These are phyloP conservation scores for Eueremaeus valkanovi DNA, from an alignment of 2,888 invertebrate genomes.

Conservation along the genomic window DNA sequence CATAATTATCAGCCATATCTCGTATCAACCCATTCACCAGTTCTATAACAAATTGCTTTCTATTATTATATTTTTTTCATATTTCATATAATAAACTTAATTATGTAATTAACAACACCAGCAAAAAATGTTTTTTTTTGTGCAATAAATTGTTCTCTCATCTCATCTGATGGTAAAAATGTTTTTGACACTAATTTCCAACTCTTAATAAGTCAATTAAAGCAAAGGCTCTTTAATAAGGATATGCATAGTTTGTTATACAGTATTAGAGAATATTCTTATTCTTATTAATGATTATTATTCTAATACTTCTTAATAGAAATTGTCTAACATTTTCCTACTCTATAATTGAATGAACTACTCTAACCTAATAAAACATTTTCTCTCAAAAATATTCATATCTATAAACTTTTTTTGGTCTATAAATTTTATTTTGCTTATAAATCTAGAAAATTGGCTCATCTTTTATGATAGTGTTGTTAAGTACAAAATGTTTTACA, in stretches of 20 bases:
- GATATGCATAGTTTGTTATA: conserved; percentile 21
- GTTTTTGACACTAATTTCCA: background rate
- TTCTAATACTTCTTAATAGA: background rate
- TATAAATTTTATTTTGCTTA: too few relatives aligned
- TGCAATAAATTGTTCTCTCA: conserved; percentile 4
- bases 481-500: background rate
- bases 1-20: background rate
- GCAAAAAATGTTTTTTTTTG: background rate
- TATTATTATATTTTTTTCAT: background rate
- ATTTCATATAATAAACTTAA: conserved; percentile 1
- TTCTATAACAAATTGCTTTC: conserved; percentile 2
- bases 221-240: background rate
- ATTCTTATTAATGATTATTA: background rate
- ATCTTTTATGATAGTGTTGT: background rate
- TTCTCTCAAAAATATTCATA: background rate
- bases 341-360: too few relatives aligned
- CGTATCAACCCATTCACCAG: background rate
- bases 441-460: background rate
- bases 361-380: too few relatives aligned
- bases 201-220: background rate
- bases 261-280: background rate
- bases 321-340: background rate
- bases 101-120: conserved; percentile 19
- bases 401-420: too few relatives aligned
- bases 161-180: background rate